Base-by-base conservation (phyloP, 2,113 vertebrate genomes). In the Thunnus thynnus region DNA sequence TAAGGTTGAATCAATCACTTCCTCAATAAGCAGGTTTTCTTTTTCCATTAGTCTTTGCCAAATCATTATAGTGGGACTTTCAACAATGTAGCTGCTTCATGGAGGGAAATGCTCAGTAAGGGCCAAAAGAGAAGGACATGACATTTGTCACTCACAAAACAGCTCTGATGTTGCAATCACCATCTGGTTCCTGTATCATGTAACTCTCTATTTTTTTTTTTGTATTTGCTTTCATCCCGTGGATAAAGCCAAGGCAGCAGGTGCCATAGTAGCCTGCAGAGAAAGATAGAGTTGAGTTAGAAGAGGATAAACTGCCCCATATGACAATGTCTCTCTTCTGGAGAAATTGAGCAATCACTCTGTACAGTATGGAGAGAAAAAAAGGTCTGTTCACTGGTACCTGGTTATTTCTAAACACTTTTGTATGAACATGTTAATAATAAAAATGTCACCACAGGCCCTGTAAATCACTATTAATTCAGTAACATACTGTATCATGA, bases 141-240 rank as follows among this genome's bases (percentile, higher is more conserved):
- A 46, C 6, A 44, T 46, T 36, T 44, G 2, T 20, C 36, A 93
- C 95, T 95, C 84, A 96, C 95, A 95, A 79, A 68, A 94, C 75
- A 13, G 95, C 95, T 22, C 57, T 84, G 48, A 94, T 85, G 91
- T 96, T 95, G 86, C 95, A 96, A 64, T 91, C 93, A 0, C 95
- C 95, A 76, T 96, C 95, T 69, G 90, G 86, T 89, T 93, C 82
- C 87, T 96, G 95, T 0, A 63, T 74, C 67, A 76, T 82, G 90
- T 91, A 96, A 25, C n/a, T 3, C 30, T 67, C 0, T 0, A 93
- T 57, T 16, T 51, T 83, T 54, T 54, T 77, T 60, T 47, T 88
- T 1, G 14, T 3, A 0, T 0, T 0, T 0, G 0, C 3, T 11
- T 0, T 76, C 18, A 93, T 14, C 0, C 1, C 4, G 0, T 0